These are phyloP conservation scores for Lathamus discolor DNA, from an alignment of 2,113 vertebrate genomes.

Conservation along the genomic window DNA sequence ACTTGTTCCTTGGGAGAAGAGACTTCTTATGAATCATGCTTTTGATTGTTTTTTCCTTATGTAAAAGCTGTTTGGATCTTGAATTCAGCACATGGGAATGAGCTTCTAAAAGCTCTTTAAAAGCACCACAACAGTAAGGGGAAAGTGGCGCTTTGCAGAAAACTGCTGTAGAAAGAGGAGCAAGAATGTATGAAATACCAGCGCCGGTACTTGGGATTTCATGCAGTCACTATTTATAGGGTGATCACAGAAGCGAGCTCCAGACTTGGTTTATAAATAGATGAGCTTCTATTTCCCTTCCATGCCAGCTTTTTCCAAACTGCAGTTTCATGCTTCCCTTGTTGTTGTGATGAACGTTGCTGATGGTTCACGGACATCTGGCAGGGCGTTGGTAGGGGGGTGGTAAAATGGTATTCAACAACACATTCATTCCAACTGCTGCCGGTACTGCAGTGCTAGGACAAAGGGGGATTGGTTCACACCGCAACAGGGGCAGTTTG, in stretches of 20 bases:
- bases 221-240: neutral
- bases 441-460: neutral
- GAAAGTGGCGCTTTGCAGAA: neutral
- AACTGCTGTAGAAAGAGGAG: neutral
- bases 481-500: too few species aligned
- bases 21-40: neutral
- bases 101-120: neutral
- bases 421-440: neutral
- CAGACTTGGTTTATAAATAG: conserved; percentile 6
- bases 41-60: neutral
- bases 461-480: neutral
- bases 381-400: too few species aligned
- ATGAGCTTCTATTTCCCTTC: neutral
- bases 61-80: neutral
- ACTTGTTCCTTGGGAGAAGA: neutral
- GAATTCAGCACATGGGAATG: neutral
- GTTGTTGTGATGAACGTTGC: neutral
- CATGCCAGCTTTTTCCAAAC: neutral
- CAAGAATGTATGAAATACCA: neutral
- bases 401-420: neutral
- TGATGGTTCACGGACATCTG: neutral
- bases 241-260: neutral
- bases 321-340: neutral
- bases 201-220: neutral
- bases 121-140: neutral